These are phyloP conservation scores for Perizoma flavofasciatum DNA, from an alignment of 2,888 invertebrate genomes.

Conservation along the genomic window DNA sequence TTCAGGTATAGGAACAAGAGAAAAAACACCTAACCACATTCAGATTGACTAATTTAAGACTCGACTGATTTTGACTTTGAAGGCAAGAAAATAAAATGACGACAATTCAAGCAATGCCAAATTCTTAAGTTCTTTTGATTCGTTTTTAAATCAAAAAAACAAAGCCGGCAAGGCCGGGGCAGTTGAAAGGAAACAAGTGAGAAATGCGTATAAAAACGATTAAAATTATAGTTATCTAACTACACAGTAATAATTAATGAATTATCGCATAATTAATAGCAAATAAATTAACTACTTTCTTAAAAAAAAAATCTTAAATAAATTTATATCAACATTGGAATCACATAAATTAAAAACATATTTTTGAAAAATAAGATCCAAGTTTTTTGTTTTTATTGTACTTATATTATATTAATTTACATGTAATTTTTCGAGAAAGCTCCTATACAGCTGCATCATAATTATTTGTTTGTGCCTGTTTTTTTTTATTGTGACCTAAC, in stretches of 20 bases:
- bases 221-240: conserved; percentile 47
- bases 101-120: neutral
- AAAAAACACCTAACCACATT: too few relatives aligned
- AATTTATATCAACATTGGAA: conserved; percentile 31
- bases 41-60: too few relatives aligned
- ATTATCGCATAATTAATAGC: conserved; percentile 32
- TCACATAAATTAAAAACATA: conserved; percentile 32
- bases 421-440: too few relatives aligned
- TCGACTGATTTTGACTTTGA: neutral
- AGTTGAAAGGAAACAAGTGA: conserved; percentile 11
- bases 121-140: neutral
- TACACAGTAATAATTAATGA: conserved; percentile 38
- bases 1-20: too few relatives aligned
- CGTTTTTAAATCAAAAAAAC: neutral
- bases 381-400: neutral
- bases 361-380: conserved; percentile 1
- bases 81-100: neutral
- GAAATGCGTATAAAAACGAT: conserved; percentile 35
- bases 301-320: too few relatives aligned
- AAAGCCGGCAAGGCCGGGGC: neutral
- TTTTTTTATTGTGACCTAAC: too few relatives aligned
- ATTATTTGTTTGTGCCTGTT: too few relatives aligned
- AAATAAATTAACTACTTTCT: conserved; percentile 37
- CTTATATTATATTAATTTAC: too few relatives aligned
- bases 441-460: too few relatives aligned